Base-by-base conservation (phyloP, 2,888 invertebrate genomes). In the Agonopterix subpropinquella region DNA sequence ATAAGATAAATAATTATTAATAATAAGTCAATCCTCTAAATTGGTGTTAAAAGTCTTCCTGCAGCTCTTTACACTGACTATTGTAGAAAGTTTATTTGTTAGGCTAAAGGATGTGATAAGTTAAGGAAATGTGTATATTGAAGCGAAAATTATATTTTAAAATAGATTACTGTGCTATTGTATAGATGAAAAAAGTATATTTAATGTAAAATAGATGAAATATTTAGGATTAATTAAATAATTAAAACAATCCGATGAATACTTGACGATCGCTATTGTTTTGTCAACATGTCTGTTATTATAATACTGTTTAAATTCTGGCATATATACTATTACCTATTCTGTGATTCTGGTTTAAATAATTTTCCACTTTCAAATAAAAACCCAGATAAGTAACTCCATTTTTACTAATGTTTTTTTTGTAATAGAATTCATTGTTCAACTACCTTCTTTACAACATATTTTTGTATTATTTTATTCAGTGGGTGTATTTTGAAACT, bases 31-130 rank as follows among this genome's bases (percentile, higher is more conserved):
- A 50, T 55, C 62, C 62, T 59, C 51, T 56, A 50, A 51, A 55
- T 70, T 74, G 83, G 84, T 64, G 87, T 86, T 75, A 65, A 76
- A 87, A 69, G 88, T 88, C 87, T 88, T 88, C 88, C 88, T 84
- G 83, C 88, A 88, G 88, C 88, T 88, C 88, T 88, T 72, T 88
- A 88, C 88, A 88, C 88, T 88, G 88, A 86, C 83, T 87, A 81
- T 73, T 77, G 80, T 86, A 87, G 86, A 79, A 67, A 70, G 70
- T 75, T 80, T 78, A 80, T 82, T 80, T 79, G 70, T 80, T 87
- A 86, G 82, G 83, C 76, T 84, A 86, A 85, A 78, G 58, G 65
- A 84, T 83, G 87, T 88, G 86, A 88, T 88, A 85, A 82, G 78
- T 76, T 77, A 80, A 74, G 71, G 70, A 65, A 73, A 73, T 69